Evolutionary conservation across 2,797 vertebrate genomes (phyloP).

Genomic region (Saxicola maurus): DNA sequence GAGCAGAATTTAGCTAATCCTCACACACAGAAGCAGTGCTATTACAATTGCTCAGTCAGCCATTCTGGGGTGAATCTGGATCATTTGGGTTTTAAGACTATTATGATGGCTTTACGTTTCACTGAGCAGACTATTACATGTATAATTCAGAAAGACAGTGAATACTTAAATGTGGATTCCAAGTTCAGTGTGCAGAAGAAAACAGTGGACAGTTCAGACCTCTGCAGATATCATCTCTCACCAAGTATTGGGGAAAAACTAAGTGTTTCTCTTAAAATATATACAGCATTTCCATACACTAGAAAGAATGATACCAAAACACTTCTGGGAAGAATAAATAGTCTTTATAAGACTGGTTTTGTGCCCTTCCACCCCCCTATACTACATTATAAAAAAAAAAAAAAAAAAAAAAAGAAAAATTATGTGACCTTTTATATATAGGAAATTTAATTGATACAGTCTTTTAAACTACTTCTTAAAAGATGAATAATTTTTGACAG

Average conservation of each 20-base stretch:
- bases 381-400: background rate
- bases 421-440: background rate
- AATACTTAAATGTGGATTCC: background rate
- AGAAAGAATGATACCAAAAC: background rate
- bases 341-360: background rate
- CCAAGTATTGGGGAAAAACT: background rate
- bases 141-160: constrained; percentile 4
- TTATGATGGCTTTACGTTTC: constrained; percentile 20
- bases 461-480: background rate
- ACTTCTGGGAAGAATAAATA: background rate
- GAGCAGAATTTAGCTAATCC: constrained; percentile 27
- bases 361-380: background rate
- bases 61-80: constrained; percentile 25
- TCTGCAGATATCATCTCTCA: background rate
- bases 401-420: background rate
- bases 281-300: background rate
- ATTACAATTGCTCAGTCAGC: constrained; percentile 30
- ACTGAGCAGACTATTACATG: background rate
- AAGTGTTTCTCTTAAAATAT: background rate
- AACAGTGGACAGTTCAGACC: background rate
- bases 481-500: background rate
- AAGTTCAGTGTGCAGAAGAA: background rate
- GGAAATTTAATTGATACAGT: background rate
- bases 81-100: constrained; percentile 28
- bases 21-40: background rate